Base-by-base conservation (phyloP, 1,140 invertebrate species). In the Caerostris darwini region DNA sequence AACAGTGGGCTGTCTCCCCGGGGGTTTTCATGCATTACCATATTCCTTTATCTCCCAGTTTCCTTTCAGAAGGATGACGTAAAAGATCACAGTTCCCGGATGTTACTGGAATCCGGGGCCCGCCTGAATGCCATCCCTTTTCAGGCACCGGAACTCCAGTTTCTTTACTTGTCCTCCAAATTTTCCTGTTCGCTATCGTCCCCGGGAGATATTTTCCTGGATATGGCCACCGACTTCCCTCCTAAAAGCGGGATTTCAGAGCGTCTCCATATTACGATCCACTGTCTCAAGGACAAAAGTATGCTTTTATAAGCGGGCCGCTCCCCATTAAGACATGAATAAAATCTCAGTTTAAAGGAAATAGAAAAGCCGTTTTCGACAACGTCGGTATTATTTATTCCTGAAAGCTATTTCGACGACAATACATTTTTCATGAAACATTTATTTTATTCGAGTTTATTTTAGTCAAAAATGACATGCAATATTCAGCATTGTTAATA, bases 151-250 rank as follows among this genome's bases (percentile, higher is more conserved):
- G 71, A 91, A 82, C 90, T 91, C 57, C 71, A n/a, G 53, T 69
- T 89, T 91, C 77, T 91, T 91, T 91, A 50, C 90, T 59, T 67
- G 10, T 82, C 56, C 58, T 91, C 34, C 90, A 91, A 61, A 91
- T 91, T 82, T 91, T 82, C 90, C 77, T 61, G 57, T 91, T 82
- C 77, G 19, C 69, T 53, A 91, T 81, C 77, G 71, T 82, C 53
- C 90, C 90, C 90, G 90, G 90, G 90, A 91, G 90, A 82, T 91
- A 91, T 91, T 91, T 91, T 91, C 90, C 90, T 91, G 19, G 90
- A 82, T 91, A 91, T 91, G 57, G 71, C 7, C 53, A 61, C 56
- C 17, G 7, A 19, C 88, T 71, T 53, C 53, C 53, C 5, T 71
- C 67, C 6, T 57, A 77, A 90, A 90, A 77, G 14, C 12, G 50